These are phyloP conservation scores for Meloidogyne floridensis DNA, from an alignment of 1,140 invertebrate genomes.

Conservation along the genomic window DNA sequence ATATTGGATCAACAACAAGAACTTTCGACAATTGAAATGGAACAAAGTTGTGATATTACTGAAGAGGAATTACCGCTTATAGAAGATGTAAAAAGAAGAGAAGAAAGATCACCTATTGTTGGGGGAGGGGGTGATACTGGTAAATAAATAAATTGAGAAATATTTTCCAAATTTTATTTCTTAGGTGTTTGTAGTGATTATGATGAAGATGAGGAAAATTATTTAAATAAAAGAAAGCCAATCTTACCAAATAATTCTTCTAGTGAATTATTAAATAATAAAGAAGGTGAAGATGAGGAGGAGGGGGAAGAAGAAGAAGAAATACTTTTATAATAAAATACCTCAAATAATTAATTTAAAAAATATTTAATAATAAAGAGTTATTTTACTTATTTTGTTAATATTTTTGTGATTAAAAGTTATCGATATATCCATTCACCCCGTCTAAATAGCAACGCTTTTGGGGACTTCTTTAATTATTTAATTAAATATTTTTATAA, in stretches of 20 bases:
- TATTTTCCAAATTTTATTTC: not conserved
- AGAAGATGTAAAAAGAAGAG: not conserved
- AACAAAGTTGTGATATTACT: not conserved
- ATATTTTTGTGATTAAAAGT: too few species aligned
- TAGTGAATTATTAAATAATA: not conserved
- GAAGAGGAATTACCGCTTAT: not conserved
- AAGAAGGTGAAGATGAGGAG: not conserved
- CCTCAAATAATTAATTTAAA: not conserved
- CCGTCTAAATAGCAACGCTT: too few species aligned
- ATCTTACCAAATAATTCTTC: not conserved
- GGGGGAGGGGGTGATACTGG: not conserved
- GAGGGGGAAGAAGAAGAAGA: not conserved
- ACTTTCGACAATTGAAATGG: not conserved
- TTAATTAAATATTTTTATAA: too few species aligned
- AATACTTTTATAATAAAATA: slow-evolving; percentile 1
- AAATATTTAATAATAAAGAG: not conserved
- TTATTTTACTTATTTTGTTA: too few species aligned
- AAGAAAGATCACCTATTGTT: not conserved
- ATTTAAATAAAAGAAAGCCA: not conserved
- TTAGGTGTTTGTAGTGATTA: slow-evolving; percentile 32
- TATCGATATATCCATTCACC: too few species aligned
- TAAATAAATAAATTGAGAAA: slow-evolving; percentile 1
- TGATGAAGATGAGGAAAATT: slow-evolving; percentile 19
- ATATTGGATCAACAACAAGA: slow-evolving; percentile 23
- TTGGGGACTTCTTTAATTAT: too few species aligned